Percentiles rank a stretch among this genome's conserved stretches.
These are phyloP conservation scores for Heliconius aoede DNA, from an alignment of 2,888 invertebrate species.

Conservation along the genomic window DNA sequence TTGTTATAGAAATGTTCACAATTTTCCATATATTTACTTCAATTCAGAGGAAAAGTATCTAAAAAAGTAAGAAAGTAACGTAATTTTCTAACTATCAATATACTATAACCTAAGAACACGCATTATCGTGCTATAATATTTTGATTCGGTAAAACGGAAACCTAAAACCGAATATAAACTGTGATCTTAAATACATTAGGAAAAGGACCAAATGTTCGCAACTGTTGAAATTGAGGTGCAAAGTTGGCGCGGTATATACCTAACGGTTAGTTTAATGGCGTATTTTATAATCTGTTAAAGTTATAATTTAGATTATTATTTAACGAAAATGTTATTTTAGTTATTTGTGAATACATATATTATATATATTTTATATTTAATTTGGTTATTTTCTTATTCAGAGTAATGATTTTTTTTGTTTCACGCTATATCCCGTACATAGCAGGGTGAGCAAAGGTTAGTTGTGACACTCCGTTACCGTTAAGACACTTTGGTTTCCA, in stretches of 20 bases:
- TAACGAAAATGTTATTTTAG: neutral
- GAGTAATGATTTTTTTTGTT: too few species aligned
- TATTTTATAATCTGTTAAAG: constrained; percentile 35
- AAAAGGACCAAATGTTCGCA: constrained; percentile 41
- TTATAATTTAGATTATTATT: constrained; percentile 34
- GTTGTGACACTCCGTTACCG: too few species aligned
- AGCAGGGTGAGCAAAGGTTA: too few species aligned
- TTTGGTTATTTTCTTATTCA: too few species aligned
- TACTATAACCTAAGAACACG: neutral
- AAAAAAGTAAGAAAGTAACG: neutral
- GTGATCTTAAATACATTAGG: constrained; percentile 46
- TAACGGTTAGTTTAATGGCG: constrained; percentile 31
- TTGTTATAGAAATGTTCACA: too few species aligned
- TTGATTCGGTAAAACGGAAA: neutral
- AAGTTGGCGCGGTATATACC: constrained; percentile 39
- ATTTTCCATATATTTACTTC: too few species aligned
- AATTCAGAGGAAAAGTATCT: too few species aligned
- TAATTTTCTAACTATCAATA: neutral
- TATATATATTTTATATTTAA: too few species aligned
- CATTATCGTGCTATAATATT: neutral
- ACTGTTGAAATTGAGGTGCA: constrained; percentile 44
- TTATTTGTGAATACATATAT: too few species aligned
- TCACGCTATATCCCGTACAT: too few species aligned
- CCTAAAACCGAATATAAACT: constrained; percentile 31
- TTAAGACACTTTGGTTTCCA: neutral